Percentiles rank a stretch among this genome's conserved stretches.
Conservation (phyloP, 1,140 invertebrate genomes). For the Centruroides vittatus region DNA sequence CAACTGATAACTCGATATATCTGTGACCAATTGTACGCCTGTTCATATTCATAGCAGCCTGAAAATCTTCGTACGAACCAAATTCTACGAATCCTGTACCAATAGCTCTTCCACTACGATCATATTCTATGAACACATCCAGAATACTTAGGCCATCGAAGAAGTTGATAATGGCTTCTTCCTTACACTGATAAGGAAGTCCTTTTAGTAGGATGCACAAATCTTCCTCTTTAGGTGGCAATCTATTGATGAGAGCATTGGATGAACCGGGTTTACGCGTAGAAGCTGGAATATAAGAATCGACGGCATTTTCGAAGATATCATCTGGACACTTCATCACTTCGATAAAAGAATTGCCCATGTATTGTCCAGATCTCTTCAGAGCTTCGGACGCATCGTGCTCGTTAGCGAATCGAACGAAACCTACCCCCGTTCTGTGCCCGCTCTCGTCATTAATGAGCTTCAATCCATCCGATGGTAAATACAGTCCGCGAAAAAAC, state of each 20-base stretch:
- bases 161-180: conserved; percentile 58
- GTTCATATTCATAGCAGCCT: conserved; percentile 22
- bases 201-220: conserved; percentile 43
- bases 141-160: conserved; percentile 53
- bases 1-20: conserved; percentile 22
- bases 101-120: conserved; percentile 38
- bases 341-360: conserved; percentile 22
- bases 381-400: conserved; percentile 51
- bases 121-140: conserved; percentile 47
- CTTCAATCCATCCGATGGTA: conserved; percentile 69
- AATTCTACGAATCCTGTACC: conserved; percentile 56
- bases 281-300: background rate
- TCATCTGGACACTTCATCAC: conserved; percentile 15
- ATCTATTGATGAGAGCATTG: background rate
- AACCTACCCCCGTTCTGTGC: conserved; percentile 63
- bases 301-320: conserved; percentile 5
- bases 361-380: conserved; percentile 31
- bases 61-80: conserved; percentile 43
- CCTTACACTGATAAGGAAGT: conserved; percentile 54
- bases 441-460: conserved; percentile 52
- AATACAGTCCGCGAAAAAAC: conserved; percentile 60
- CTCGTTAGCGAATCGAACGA: conserved; percentile 52
- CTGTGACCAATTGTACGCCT: conserved; percentile 22
- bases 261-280: too few species aligned
- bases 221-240: conserved; percentile 10